phyloP scores from a whole-genome alignment of 2,888 invertebrate species.

The Trachelus tabidus region DNA sequence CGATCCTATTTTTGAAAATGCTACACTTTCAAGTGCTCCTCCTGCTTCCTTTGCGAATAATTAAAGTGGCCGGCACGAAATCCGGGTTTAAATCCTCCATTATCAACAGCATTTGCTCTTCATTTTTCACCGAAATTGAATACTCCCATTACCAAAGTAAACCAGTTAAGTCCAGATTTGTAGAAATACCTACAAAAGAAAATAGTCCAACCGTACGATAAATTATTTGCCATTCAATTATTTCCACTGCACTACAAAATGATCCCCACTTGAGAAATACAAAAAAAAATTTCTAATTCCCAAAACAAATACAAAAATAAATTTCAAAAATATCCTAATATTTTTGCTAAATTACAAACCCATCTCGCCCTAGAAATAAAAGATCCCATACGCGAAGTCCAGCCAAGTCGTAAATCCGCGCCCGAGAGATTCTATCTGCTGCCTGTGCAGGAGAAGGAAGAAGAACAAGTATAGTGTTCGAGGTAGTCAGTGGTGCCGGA shows the following conservation, averaged over 20 bases:
- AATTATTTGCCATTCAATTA: neutral
- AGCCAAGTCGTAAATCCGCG: constrained; percentile 32
- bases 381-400: constrained; percentile 22
- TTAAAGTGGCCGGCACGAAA: neutral
- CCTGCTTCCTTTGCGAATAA: neutral
- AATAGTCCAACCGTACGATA: neutral
- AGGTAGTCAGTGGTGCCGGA: constrained; percentile 10
- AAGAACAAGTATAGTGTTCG: constrained; percentile 18
- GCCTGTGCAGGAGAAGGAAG: constrained; percentile 15
- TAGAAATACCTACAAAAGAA: neutral
- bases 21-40: neutral
- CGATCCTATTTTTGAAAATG: neutral
- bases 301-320: neutral
- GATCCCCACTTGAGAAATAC: too few species aligned
- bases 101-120: neutral
- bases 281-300: too few species aligned
- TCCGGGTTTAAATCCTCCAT: neutral
- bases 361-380: constrained; percentile 11
- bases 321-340: too few species aligned
- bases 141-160: neutral
- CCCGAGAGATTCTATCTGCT: constrained; percentile 21
- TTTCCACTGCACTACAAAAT: neutral
- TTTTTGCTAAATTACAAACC: too few species aligned
- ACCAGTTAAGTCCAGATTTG: neutral
- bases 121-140: neutral